Base-by-base conservation (phyloP, 30 jellyfish, hydroid and myxozoan genomes). In the Catostylus mosaicus region DNA sequence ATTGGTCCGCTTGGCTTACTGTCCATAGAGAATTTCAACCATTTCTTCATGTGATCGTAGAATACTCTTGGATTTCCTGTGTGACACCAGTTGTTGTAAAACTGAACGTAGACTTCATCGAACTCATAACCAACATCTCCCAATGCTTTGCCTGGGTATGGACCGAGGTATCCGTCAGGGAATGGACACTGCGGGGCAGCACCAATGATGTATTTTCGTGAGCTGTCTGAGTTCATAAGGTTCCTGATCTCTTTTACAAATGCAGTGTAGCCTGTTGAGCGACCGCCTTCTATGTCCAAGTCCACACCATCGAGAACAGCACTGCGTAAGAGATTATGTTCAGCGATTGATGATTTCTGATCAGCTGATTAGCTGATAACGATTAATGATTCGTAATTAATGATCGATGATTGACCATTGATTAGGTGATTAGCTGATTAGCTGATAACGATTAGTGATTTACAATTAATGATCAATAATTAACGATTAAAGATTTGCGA, bases 181-280 rank as follows among this genome's bases (percentile, higher is more conserved):
- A 80, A 94, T 5, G 99, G 99, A 57, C 99, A 94, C 75, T 94
- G 99, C 37, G 99, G 99, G 19, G 99, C 99, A 47, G 99, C 99
- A 31, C 93, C 99, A 48, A 94, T 80, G 56, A 88, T 72, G 87
- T 88, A 88, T 67, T 94, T 88, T 19, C 90, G 87, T 0, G 89
- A 48, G 26, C 74, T 20, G 60, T 94, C 99, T 19, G 92, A 36
- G 45, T 94, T 78, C 95, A 88, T 94, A 2, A 88, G 73, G 30
- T 81, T 57, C 54, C 99, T 54, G 35, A 88, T 66, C 72, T 88
- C 99, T n/a, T 69, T 88, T 1, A 88, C 96, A 64, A 94, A 94
- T 11, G 88, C 91, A 8, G 99, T 82, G 88, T 94, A 94, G 59
- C 89, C 89, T 6, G 95, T 54, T 20, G 84, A 88, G n/a, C 96